Conservation (phyloP, 2,113 vertebrate genomes). For the Rattus rattus region DNA sequence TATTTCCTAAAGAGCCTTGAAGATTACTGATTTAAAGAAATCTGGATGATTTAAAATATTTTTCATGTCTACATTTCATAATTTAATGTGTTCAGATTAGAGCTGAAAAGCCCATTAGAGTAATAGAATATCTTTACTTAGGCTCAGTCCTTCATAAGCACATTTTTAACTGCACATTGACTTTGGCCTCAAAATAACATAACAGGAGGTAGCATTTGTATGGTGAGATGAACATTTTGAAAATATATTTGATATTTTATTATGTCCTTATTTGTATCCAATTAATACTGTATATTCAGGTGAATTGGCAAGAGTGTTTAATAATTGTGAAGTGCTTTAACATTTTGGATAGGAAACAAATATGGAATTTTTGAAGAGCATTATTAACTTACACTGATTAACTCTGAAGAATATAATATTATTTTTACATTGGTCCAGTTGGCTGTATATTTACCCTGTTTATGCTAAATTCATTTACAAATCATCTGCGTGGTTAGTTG, state of each 20-base stretch:
- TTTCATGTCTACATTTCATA: neutral
- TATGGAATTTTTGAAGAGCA: neutral
- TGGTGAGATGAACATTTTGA: neutral
- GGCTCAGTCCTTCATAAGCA: neutral
- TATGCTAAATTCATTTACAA: constrained; percentile 8
- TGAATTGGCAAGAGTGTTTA: neutral
- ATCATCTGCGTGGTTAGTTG: neutral
- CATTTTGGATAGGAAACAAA: neutral
- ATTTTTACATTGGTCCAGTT: neutral
- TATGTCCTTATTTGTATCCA: neutral
- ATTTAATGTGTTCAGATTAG: neutral
- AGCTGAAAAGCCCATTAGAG: neutral
- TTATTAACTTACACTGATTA: neutral
- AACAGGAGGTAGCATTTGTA: neutral
- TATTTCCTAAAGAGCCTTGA: neutral
- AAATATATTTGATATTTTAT: constrained; percentile 12
- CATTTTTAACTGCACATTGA: neutral
- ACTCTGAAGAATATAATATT: neutral
- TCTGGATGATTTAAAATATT: neutral
- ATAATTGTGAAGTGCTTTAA: neutral
- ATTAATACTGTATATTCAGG: neutral
- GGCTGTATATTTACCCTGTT: neutral
- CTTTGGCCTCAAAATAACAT: neutral
- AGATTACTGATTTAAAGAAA: neutral
- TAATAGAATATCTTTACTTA: neutral